Conservation (phyloP, 2,113 vertebrate genomes). For the Galemys pyrenaicus region DNA sequence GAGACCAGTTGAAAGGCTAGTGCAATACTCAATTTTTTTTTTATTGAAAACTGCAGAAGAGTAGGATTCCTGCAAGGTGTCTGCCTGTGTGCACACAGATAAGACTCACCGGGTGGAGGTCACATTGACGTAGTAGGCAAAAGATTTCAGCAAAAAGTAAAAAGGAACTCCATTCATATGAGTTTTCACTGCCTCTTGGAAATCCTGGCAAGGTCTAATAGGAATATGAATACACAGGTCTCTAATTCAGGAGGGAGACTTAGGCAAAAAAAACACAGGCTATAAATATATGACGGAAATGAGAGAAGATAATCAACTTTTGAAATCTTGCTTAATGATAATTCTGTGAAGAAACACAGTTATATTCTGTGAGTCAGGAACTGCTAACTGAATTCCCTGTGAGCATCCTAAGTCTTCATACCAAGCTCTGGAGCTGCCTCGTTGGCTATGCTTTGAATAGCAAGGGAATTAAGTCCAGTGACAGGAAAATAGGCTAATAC, state of each 20-base stretch:
- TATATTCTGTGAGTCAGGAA: neutral
- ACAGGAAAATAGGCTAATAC: constrained; percentile 29
- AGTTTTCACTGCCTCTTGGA: neutral
- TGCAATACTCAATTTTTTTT: neutral
- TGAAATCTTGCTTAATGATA: neutral
- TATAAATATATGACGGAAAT: neutral
- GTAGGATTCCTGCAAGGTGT: neutral
- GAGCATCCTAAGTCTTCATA: neutral
- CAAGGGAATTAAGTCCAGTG: constrained; percentile 33
- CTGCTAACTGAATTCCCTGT: neutral
- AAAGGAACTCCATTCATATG: accelerated
- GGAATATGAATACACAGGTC: accelerated
- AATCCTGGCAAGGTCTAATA: neutral
- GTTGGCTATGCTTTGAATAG: neutral
- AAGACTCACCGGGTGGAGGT: neutral
- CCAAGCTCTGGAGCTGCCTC: neutral
- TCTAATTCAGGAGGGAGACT: neutral
- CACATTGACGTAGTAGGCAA: accelerated
- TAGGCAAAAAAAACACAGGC: neutral
- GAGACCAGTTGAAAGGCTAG: accelerated
- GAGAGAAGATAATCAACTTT: neutral
- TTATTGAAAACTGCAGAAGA: neutral
- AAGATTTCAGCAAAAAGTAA: neutral
- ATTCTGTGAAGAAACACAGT: neutral
- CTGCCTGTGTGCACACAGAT: neutral